Percentiles rank a stretch among this genome's conserved stretches.
phyloP scores from a whole-genome alignment of 2,888 invertebrate genomes.

The Torymus texanus region DNA sequence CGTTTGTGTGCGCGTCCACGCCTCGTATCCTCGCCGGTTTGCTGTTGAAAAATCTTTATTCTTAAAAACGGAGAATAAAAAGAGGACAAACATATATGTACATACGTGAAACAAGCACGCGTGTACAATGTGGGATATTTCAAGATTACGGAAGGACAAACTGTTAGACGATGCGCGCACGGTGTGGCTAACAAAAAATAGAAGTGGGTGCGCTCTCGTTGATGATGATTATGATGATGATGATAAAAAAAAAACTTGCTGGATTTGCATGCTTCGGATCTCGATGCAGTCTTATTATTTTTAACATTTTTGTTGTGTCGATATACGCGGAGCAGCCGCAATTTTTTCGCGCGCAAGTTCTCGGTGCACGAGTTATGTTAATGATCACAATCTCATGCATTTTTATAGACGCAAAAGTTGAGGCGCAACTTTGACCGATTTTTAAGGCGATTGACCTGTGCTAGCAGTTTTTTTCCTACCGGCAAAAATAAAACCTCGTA shows the following conservation, averaged over 20 bases:
- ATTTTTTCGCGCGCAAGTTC: neutral
- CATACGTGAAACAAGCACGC: too few relatives aligned
- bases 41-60: neutral
- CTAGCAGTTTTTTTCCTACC: neutral
- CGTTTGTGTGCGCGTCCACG: neutral
- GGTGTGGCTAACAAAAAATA: neutral
- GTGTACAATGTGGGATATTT: neutral
- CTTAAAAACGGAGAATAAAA: conserved; percentile 6
- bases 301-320: conserved; percentile 33
- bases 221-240: too few relatives aligned
- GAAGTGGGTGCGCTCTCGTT: conserved; percentile 9
- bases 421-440: conserved; percentile 31
- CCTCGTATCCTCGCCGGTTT: neutral
- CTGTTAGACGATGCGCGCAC: neutral
- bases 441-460: conserved; percentile 26
- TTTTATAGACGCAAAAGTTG: conserved; percentile 17
- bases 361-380: conserved; percentile 19
- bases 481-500: neutral
- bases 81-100: neutral
- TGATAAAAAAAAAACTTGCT: conserved; percentile 21
- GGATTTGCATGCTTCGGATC: conserved; percentile 17
- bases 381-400: conserved; percentile 13
- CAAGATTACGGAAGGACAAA: conserved; percentile 29
- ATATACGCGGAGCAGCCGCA: neutral
- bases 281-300: conserved; percentile 18